phyloP scores from a whole-genome alignment of 2,113 vertebrate species.

The Sinosuthora webbiana region DNA sequence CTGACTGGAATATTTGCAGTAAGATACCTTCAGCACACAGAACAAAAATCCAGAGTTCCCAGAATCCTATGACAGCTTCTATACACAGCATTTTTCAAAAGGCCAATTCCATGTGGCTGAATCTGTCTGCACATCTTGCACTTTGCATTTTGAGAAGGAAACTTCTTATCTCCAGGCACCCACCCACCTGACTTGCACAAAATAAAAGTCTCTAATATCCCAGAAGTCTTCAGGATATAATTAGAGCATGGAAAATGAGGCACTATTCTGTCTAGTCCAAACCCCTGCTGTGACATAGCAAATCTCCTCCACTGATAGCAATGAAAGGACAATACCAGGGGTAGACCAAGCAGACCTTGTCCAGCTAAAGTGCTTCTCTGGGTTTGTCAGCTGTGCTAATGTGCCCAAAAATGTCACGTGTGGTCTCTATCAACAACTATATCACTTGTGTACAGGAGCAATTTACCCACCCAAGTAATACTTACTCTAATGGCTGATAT shows the following conservation, averaged over 20 bases:
- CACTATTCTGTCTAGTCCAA: neutral
- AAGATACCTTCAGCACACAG: neutral
- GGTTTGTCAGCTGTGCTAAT: neutral
- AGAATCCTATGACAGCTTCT: neutral
- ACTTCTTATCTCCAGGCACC: neutral
- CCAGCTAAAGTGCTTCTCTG: neutral
- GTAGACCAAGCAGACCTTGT: neutral
- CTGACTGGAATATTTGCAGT: neutral
- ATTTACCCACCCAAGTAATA: slow-evolving; percentile 7
- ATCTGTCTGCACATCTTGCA: neutral
- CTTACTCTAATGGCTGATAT: slow-evolving; percentile 1
- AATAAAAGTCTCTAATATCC: neutral
- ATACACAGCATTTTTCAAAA: neutral
- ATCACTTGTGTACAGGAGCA: neutral
- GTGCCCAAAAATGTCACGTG: slow-evolving; percentile 11
- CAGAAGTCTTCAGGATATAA: neutral
- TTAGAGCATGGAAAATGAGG: neutral
- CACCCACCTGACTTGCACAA: neutral
- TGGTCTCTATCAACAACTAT: neutral
- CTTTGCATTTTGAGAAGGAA: neutral
- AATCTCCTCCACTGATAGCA: neutral
- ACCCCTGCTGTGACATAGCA: neutral
- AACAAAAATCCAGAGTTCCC: neutral
- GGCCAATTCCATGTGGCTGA: neutral
- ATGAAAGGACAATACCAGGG: neutral